Conservation (phyloP, 2,797 vertebrate genomes). For the Sebastolobus altivelis region DNA sequence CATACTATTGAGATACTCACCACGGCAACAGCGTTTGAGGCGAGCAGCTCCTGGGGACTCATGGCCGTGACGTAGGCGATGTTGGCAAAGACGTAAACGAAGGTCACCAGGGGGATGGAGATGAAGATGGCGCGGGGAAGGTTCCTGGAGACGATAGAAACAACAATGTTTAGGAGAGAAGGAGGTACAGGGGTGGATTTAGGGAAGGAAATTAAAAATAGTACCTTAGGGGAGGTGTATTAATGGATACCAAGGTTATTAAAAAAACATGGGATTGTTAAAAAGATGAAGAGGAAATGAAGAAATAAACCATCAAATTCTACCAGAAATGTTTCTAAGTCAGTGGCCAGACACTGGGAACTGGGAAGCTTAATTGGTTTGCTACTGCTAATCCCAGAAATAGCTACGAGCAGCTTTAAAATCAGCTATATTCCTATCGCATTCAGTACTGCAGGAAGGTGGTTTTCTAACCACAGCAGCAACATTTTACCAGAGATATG, state of each 20-base stretch:
- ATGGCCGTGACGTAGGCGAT: conserved; percentile 96
- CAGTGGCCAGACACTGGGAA: conserved; percentile 2
- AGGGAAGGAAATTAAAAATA: conserved; percentile 55
- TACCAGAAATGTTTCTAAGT: not conserved
- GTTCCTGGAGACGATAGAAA: conserved; percentile 83
- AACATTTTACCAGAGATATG: not conserved
- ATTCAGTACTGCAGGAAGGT: not conserved
- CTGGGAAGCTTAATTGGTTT: conserved; percentile 34
- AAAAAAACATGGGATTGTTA: not conserved
- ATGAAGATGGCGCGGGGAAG: conserved; percentile 96
- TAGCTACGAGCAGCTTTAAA: conserved; percentile 27
- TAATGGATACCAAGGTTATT: conserved; percentile 40
- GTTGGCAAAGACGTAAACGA: conserved; percentile 96
- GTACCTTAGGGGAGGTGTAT: conserved; percentile 12
- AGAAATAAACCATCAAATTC: conserved; percentile 29
- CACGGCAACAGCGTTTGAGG: conserved; percentile 96
- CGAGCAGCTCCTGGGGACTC: conserved; percentile 94
- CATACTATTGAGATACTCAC: conserved; percentile 77
- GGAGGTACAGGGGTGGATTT: not conserved
- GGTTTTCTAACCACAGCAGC: not conserved
- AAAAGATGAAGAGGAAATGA: conserved; percentile 36
- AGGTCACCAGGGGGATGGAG: conserved; percentile 95
- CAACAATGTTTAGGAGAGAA: not conserved
- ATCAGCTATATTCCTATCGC: not conserved
- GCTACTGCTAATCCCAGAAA: conserved; percentile 47